Percentiles rank a stretch among this genome's conserved stretches.
phyloP scores from a whole-genome alignment of 1,140 invertebrate genomes.

The Drosophila nannoptera region DNA sequence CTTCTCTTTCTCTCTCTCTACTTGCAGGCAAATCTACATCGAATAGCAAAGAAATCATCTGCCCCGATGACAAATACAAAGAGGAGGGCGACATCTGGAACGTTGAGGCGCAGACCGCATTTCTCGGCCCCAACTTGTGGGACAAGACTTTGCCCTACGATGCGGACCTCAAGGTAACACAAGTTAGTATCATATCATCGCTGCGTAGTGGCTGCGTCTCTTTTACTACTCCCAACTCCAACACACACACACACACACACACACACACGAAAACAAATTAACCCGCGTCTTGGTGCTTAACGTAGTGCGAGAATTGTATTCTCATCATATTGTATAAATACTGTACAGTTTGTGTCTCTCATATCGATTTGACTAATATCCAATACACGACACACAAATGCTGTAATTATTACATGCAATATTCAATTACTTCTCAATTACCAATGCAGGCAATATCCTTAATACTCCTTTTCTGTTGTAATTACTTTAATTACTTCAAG shows the following conservation, averaged over 20 bases:
- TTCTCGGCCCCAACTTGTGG: slow-evolving; percentile 96
- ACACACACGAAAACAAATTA: slow-evolving; percentile 35
- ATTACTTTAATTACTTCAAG: neutral
- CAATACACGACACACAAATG: neutral
- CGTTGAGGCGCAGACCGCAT: slow-evolving; percentile 93
- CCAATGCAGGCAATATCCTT: neutral
- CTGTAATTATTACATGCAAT: neutral
- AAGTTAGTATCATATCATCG: slow-evolving; percentile 82
- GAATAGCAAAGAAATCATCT: slow-evolving; percentile 82
- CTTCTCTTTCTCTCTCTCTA: slow-evolving; percentile 7
- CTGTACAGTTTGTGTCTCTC: slow-evolving; percentile 18
- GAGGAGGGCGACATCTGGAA: slow-evolving; percentile 92
- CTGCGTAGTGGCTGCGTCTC: slow-evolving; percentile 79
- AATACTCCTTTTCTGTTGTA: neutral
- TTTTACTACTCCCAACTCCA: slow-evolving; percentile 10
- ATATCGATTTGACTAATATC: slow-evolving; percentile 23
- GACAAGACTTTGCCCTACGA: slow-evolving; percentile 94
- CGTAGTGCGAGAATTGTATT: slow-evolving; percentile 71
- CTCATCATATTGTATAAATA: slow-evolving; percentile 55
- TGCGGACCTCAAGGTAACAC: slow-evolving; percentile 95
- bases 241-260: slow-evolving; percentile 19
- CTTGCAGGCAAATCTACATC: slow-evolving; percentile 82
- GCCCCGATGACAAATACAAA: slow-evolving; percentile 88
- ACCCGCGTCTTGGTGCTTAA: slow-evolving; percentile 59
- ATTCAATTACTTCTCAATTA: slow-evolving; percentile 12